Conservation (phyloP, 2,113 vertebrate genomes). For the Rhinoptilus africanus region DNA sequence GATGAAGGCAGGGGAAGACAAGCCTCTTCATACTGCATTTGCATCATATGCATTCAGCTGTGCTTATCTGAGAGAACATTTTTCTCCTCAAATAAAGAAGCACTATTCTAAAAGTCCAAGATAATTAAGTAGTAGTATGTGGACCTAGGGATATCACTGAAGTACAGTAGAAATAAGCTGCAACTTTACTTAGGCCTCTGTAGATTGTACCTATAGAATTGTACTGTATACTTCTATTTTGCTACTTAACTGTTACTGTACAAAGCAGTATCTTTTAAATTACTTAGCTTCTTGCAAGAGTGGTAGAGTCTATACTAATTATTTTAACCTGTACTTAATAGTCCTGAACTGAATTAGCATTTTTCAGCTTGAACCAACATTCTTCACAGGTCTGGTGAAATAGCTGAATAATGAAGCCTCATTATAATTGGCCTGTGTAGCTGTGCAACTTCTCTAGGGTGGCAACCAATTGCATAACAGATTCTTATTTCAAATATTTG, state of each 20-base stretch:
- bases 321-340: not conserved
- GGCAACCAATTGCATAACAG: not conserved
- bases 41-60: not conserved
- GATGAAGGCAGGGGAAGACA: not conserved
- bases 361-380: not conserved
- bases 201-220: not conserved
- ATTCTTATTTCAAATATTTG: not conserved
- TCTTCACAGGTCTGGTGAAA: not conserved
- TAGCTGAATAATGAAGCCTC: not conserved
- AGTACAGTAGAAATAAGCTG: not conserved
- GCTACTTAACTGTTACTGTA: not conserved
- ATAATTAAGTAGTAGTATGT: not conserved
- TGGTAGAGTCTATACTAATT: not conserved
- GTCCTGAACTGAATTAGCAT: not conserved
- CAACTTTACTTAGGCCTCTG: not conserved
- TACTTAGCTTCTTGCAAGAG: not conserved
- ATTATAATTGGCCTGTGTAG: not conserved
- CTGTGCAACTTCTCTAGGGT: not conserved
- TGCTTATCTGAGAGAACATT: not conserved
- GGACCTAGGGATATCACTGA: not conserved
- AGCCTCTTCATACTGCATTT: not conserved
- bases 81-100: conserved; percentile 1
- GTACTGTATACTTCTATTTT: not conserved
- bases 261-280: not conserved
- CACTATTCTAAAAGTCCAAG: not conserved